Evolutionary conservation across 2,888 invertebrate species (phyloP).

Genomic region (Megalurothrips usitatus): DNA sequence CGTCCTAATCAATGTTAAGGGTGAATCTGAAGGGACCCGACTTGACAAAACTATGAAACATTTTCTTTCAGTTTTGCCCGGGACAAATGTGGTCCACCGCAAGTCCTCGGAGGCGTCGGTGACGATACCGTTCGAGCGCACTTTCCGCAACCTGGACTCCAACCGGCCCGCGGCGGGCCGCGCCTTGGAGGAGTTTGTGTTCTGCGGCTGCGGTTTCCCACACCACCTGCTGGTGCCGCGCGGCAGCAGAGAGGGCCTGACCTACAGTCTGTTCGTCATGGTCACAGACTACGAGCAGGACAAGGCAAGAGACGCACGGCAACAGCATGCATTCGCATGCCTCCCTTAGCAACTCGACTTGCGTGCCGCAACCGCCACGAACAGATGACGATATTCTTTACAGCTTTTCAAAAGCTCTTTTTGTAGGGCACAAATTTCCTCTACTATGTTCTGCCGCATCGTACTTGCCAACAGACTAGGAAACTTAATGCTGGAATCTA

Average conservation of each 20-base stretch:
- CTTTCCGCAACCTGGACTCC: conserved; percentile 66
- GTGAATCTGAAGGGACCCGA: neutral
- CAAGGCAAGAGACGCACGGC: conserved; percentile 37
- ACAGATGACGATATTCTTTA: too few relatives aligned
- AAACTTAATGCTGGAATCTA: too few relatives aligned
- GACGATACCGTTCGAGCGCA: conserved; percentile 76
- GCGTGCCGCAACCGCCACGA: too few relatives aligned
- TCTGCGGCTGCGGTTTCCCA: conserved; percentile 69
- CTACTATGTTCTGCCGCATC: too few relatives aligned
- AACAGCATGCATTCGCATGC: too few relatives aligned
- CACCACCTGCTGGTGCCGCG: conserved; percentile 47
- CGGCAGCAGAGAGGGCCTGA: conserved; percentile 43
- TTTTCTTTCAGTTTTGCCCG: conserved; percentile 56
- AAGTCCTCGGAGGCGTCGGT: conserved; percentile 68
- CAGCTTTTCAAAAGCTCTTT: too few relatives aligned
- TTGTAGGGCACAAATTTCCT: too few relatives aligned
- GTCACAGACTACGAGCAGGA: conserved; percentile 42
- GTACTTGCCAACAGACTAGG: too few relatives aligned
- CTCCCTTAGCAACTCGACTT: too few relatives aligned
- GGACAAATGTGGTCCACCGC: conserved; percentile 62
- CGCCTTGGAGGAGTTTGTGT: conserved; percentile 57
- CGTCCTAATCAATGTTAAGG: too few relatives aligned
- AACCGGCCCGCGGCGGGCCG: conserved; percentile 56
- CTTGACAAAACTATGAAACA: neutral
- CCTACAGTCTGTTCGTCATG: conserved; percentile 45